A percentile compares a stretch with the other conserved stretches of the same genome.
Evolutionary conservation across 2,113 vertebrate species (phyloP).

Genomic region (mouse (Mus musculus)): DNA sequence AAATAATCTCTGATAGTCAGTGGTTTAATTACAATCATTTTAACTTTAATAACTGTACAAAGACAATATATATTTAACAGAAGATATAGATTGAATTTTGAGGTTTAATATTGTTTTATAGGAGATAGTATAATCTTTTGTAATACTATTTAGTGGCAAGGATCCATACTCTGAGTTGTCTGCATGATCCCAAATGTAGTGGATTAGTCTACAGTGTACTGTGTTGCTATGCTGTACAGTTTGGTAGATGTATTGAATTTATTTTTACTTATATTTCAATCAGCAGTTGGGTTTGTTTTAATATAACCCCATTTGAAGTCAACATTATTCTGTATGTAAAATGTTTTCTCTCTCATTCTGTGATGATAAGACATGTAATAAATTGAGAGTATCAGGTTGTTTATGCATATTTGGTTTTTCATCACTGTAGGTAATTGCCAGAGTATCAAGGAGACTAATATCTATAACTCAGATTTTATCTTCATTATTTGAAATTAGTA

Average conservation of each 20-base stretch:
- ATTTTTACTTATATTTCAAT: neutral
- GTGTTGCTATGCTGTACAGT: neutral
- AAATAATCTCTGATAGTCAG: neutral
- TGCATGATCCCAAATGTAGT: neutral
- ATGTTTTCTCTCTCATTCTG: neutral
- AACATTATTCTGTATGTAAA: neutral
- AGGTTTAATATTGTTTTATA: neutral
- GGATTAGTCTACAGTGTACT: neutral
- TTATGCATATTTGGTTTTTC: neutral
- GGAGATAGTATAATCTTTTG: neutral
- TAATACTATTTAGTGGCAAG: neutral
- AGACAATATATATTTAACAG: neutral
- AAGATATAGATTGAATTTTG: neutral
- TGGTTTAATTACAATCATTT: neutral
- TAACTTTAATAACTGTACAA: neutral
- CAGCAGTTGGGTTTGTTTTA: neutral
- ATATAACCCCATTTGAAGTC: neutral
- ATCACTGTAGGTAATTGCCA: neutral
- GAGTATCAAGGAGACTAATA: neutral
- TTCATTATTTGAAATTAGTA: neutral
- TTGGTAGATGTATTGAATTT: neutral
- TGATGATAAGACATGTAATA: neutral
- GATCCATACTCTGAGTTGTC: neutral
- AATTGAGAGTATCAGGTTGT: neutral
- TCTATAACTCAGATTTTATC: neutral